Evolutionary conservation across 2,888 invertebrate species (phyloP).

Genomic region (Elegia similella): DNA sequence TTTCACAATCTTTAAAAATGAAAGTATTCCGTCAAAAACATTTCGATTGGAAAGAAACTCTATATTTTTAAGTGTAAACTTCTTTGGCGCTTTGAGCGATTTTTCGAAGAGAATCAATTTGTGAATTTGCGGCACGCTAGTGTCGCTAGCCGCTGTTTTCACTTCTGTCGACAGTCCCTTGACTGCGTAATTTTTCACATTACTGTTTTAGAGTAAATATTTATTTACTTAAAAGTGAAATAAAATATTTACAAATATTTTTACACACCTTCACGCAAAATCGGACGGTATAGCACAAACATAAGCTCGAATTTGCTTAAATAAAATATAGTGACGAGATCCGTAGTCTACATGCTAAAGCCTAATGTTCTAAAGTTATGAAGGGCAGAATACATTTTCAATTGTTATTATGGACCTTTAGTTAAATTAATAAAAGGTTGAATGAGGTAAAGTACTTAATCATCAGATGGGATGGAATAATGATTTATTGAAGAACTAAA

Average conservation of each 20-base stretch:
- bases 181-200: background rate
- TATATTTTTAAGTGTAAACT: too few relatives aligned
- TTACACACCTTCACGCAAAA: constrained; percentile 35
- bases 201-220: background rate
- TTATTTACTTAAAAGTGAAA: constrained; percentile 15
- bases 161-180: too few relatives aligned
- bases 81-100: too few relatives aligned
- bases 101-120: too few relatives aligned
- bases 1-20: too few relatives aligned
- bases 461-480: background rate
- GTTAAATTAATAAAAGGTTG: background rate
- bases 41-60: too few relatives aligned
- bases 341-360: constrained; percentile 16
- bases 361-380: background rate
- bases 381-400: background rate
- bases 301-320: constrained; percentile 24
- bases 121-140: too few relatives aligned
- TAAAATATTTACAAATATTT: constrained; percentile 25
- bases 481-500: background rate
- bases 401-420: background rate
- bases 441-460: background rate
- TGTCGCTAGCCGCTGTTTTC: too few relatives aligned
- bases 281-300: constrained; percentile 50
- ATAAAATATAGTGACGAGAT: constrained; percentile 20
- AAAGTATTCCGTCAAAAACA: too few relatives aligned